Base-by-base conservation (phyloP, 1,140 invertebrate species). In the Aphelenchoides besseyi region DNA sequence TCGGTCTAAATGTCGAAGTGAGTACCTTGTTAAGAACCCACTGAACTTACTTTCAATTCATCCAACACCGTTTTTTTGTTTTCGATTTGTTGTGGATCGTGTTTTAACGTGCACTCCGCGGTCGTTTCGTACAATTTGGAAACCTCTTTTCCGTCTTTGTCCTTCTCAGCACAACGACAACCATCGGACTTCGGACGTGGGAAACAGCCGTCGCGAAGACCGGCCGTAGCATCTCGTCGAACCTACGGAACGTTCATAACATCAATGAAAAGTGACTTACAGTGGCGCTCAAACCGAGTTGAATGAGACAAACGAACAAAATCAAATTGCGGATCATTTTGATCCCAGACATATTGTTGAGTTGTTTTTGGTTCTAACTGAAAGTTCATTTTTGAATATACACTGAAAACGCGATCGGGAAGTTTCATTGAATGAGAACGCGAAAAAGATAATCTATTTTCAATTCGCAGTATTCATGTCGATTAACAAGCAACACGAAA, bases 171-270 rank as follows among this genome's bases (percentile, higher is more conserved):
- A 63, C 70, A 71, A 23, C 64, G 36, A 59, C 70, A 71, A 5
- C 70, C 70, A n/a, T 28, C 63, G n/a, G 12, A 41, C 41, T 48
- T 23, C 16, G 76, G 78, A 23, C 69, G 37, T 16, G 76, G 76
- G 68, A 78, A 78, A 57, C 76, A 78, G 16, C 61, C 53, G 30
- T 78, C 78, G 18, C 63, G 48, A 3, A 78, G 37, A 23, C 16
- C 23, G 5, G 53, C 69, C 26, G 54, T 61, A 32, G 68, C 80
- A 18, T 63, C 9, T 0, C 41, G 41, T 48, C 23, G 41, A 23
- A 48, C 23, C 41, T 48, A 23, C 41, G 23, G 41, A 12, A 23
- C 12, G 12, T 48, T 12, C 12, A 48, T 48, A 23, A 48, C 12
- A 16, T 12, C 12, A 48, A 23, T 12, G 41, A 48, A 48, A 23